A percentile compares a stretch with the other conserved stretches of the same genome.
phyloP scores from a whole-genome alignment of 2,113 vertebrate genomes.

The Rattus norvegicus region DNA sequence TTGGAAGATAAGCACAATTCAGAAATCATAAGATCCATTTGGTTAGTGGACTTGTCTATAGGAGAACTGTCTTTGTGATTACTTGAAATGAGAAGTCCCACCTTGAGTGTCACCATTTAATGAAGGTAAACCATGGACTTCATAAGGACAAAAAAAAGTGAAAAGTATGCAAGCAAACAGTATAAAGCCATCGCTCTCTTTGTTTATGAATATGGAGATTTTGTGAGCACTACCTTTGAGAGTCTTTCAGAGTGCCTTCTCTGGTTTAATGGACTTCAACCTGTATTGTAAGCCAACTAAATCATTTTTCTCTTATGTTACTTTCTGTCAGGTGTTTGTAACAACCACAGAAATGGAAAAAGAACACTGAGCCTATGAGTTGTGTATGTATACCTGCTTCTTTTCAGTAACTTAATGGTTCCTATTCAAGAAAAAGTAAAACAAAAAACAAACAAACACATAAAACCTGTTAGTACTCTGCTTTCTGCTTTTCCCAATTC shows the following conservation, averaged over 20 bases:
- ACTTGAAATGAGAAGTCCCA: neutral
- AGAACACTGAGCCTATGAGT: neutral
- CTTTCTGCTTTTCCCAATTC: neutral
- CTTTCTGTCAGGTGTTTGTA: neutral
- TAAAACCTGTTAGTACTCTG: neutral
- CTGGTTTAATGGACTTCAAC: neutral
- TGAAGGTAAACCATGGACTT: neutral
- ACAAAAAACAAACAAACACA: neutral
- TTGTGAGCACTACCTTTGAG: neutral
- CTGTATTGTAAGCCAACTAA: neutral
- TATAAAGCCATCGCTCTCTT: too few relatives aligned
- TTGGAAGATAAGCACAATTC: neutral
- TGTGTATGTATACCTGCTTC: neutral
- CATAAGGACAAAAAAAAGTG: neutral
- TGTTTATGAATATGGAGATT: neutral
- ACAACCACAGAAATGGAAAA: neutral
- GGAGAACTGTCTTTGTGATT: neutral
- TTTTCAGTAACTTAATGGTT: neutral
- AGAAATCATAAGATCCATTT: neutral
- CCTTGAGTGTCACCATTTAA: neutral
- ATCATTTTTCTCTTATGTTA: neutral
- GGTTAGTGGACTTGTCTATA: neutral
- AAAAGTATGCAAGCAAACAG: neutral
- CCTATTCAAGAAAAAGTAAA: neutral
- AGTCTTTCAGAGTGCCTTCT: neutral